These are phyloP conservation scores for Tupaia tana DNA, from an alignment of 2,113 vertebrate genomes.

Conservation along the genomic window DNA sequence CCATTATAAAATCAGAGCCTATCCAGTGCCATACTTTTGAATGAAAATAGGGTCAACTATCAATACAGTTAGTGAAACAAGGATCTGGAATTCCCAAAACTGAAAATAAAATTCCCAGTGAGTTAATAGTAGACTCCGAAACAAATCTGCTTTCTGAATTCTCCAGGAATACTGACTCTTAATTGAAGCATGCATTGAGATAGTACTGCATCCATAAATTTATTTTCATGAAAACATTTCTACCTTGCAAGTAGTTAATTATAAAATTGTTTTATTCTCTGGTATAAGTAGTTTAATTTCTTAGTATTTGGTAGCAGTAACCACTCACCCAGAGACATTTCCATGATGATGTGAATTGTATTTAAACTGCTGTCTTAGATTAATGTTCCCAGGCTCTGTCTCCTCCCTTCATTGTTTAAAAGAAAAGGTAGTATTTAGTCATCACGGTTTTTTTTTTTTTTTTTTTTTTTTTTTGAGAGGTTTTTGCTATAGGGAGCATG, in stretches of 20 bases:
- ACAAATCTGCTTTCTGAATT: slow-evolving; percentile 18
- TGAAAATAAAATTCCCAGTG: slow-evolving; percentile 45
- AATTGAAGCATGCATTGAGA: slow-evolving; percentile 6
- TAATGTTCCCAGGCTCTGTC: background rate
- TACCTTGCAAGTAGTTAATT: background rate
- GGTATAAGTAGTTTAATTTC: background rate
- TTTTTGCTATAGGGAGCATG: too few species aligned
- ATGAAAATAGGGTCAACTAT: slow-evolving; percentile 24
- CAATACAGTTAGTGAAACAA: background rate
- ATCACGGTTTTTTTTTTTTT: background rate
- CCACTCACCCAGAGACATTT: background rate
- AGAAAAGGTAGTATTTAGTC: slow-evolving; percentile 6
- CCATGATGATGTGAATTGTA: background rate
- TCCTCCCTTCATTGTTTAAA: slow-evolving; percentile 3
- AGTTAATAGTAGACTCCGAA: slow-evolving; percentile 8
- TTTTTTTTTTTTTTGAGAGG: too few species aligned
- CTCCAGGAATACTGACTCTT: background rate
- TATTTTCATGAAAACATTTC: background rate
- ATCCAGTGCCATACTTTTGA: background rate
- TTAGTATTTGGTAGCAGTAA: background rate
- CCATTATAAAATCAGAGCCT: background rate
- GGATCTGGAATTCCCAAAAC: background rate
- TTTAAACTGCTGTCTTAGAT: slow-evolving; percentile 29
- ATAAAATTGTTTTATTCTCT: background rate
- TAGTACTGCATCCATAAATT: background rate